Percentiles rank a stretch among this genome's conserved stretches.
These are phyloP conservation scores for Limnephilus lunatus DNA, from an alignment of 2,888 invertebrate genomes.

Conservation along the genomic window DNA sequence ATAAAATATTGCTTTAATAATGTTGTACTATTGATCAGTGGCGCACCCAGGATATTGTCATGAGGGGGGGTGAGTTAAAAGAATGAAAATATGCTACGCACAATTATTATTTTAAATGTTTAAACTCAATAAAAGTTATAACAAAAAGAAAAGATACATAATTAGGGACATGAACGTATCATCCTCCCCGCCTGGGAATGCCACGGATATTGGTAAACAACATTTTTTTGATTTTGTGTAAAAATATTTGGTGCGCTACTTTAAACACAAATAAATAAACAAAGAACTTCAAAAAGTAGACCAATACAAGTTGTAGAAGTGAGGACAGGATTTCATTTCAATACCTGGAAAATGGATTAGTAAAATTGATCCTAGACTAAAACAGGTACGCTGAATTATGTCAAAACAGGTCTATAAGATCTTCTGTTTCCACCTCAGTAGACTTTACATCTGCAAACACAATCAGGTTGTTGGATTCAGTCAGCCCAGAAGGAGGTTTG, in stretches of 20 bases:
- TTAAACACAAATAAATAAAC: neutral
- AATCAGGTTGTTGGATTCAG: conserved; percentile 10
- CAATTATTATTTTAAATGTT: too few relatives aligned
- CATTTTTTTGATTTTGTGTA: neutral
- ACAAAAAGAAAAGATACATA: too few relatives aligned
- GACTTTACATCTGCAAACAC: conserved; percentile 6
- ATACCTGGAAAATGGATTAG: neutral
- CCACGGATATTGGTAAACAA: neutral
- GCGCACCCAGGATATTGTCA: too few relatives aligned
- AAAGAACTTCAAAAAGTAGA: neutral
- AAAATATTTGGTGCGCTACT: neutral
- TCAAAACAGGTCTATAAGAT: conserved; percentile 71
- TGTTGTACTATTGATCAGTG: neutral
- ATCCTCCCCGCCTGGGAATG: too few relatives aligned
- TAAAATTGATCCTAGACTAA: neutral
- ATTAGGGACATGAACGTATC: too few relatives aligned
- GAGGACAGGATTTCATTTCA: neutral
- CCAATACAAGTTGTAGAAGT: neutral
- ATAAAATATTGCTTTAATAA: neutral
- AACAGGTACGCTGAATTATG: conserved; percentile 2
- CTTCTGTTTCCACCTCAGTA: conserved; percentile 68
- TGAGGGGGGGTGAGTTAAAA: too few relatives aligned
- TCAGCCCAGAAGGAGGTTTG: conserved; percentile 52
- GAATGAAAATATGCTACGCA: too few relatives aligned
- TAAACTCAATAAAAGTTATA: too few relatives aligned